Conservation (phyloP, 1,140 invertebrate genomes). For the Neodiprion lecontei region DNA sequence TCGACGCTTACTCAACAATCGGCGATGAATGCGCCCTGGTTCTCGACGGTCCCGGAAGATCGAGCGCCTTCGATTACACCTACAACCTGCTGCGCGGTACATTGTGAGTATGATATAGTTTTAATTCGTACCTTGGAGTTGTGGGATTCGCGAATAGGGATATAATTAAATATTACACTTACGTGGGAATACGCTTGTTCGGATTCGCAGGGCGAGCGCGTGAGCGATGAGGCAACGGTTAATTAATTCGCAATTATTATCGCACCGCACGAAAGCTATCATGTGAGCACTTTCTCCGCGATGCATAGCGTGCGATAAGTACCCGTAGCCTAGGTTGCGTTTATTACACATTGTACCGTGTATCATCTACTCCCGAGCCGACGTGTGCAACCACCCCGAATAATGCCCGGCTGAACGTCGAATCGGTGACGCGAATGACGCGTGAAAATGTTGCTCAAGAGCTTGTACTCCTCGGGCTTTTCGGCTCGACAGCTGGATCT, state of each 20-base stretch:
- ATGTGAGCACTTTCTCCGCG: too few species aligned
- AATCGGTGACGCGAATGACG: too few species aligned
- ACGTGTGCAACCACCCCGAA: too few species aligned
- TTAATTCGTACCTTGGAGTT: neutral
- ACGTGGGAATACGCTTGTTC: neutral
- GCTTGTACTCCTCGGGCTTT: neutral
- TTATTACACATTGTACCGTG: too few species aligned
- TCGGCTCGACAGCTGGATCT: neutral
- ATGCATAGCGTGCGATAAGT: too few species aligned
- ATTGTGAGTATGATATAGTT: slow-evolving; percentile 65
- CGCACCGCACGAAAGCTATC: too few species aligned
- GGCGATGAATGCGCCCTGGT: slow-evolving; percentile 78
- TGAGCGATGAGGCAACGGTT: neutral
- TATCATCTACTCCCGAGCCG: too few species aligned
- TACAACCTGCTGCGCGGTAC: slow-evolving; percentile 78
- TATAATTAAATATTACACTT: neutral
- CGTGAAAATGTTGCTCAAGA: neutral
- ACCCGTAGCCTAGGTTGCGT: too few species aligned
- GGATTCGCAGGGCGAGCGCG: neutral
- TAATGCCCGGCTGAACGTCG: too few species aligned
- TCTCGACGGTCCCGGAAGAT: slow-evolving; percentile 74
- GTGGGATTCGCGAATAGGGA: too few species aligned
- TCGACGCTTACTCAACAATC: slow-evolving; percentile 49
- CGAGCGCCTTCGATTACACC: slow-evolving; percentile 82
- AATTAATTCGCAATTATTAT: too few species aligned